These are phyloP conservation scores for Nipponia nippon DNA, from an alignment of 2,113 vertebrate genomes.

Conservation along the genomic window DNA sequence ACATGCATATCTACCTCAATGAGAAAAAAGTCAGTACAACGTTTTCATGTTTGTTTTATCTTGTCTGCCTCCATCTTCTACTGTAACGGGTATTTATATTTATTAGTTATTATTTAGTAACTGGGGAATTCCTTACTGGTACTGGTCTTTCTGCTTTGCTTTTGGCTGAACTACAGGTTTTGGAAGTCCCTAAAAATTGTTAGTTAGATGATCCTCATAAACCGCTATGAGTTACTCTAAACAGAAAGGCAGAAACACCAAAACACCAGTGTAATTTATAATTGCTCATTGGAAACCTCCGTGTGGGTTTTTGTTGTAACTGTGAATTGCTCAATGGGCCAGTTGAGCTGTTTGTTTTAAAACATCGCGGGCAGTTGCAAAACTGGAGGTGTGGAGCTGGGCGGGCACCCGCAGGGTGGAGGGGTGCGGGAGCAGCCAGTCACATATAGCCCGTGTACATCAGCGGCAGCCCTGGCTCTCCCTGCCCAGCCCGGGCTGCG, in stretches of 20 bases:
- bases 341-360: conserved; percentile 30
- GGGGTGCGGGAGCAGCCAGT: background rate
- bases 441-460: background rate
- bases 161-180: conserved; percentile 15
- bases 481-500: background rate
- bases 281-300: background rate
- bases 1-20: background rate
- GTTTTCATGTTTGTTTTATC: background rate
- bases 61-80: background rate
- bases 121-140: background rate
- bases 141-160: background rate
- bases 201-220: conserved; percentile 20
- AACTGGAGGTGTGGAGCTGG: conserved; percentile 22
- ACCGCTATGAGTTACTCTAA: background rate
- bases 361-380: background rate
- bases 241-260: conserved; percentile 38
- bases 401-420: background rate
- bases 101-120: background rate
- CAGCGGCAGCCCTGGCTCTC: background rate
- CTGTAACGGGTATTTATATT: background rate
- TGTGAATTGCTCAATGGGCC: background rate
- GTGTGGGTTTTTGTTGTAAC: conserved; percentile 13
- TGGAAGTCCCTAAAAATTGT: conserved; percentile 26
- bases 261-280: conserved; percentile 30
- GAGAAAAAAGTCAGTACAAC: background rate